Evolutionary conservation across 2,797 vertebrate species (phyloP).

Genomic region (Sternotherus odoratus): DNA sequence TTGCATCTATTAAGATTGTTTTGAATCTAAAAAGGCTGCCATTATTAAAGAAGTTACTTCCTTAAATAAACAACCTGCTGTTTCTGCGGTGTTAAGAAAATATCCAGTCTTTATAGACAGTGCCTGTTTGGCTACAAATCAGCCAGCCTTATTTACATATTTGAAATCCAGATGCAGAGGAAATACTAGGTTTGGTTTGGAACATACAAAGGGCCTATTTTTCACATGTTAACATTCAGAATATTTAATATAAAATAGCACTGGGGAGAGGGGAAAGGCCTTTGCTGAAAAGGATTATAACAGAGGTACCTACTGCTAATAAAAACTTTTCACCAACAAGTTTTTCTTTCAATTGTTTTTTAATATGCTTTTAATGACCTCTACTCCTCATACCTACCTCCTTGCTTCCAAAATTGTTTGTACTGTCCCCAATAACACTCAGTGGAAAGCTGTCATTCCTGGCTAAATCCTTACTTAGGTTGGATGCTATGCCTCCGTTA

Average conservation of each 20-base stretch:
- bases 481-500: constrained; percentile 86
- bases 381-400: constrained; percentile 79
- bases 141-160: constrained; percentile 36
- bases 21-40: constrained; percentile 11
- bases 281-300: constrained; percentile 10
- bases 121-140: background rate
- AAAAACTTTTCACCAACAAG: constrained; percentile 25
- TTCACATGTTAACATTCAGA: background rate
- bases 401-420: constrained; percentile 83
- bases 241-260: background rate
- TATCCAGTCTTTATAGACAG: background rate
- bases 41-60: background rate
- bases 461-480: constrained; percentile 88
- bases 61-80: constrained; percentile 12
- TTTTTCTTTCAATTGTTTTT: constrained; percentile 69
- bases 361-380: constrained; percentile 89
- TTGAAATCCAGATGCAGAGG: constrained; percentile 39
- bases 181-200: background rate
- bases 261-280: background rate
- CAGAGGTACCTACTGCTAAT: background rate
- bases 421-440: constrained; percentile 84
- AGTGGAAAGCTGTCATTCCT: constrained; percentile 88
- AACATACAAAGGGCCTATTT: background rate
- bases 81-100: background rate
- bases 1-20: background rate